Evolutionary conservation across 1,140 invertebrate genomes (phyloP), one percentile per base, ranked within the genome.

Genomic region (Anastrepha obliqua): DNA sequence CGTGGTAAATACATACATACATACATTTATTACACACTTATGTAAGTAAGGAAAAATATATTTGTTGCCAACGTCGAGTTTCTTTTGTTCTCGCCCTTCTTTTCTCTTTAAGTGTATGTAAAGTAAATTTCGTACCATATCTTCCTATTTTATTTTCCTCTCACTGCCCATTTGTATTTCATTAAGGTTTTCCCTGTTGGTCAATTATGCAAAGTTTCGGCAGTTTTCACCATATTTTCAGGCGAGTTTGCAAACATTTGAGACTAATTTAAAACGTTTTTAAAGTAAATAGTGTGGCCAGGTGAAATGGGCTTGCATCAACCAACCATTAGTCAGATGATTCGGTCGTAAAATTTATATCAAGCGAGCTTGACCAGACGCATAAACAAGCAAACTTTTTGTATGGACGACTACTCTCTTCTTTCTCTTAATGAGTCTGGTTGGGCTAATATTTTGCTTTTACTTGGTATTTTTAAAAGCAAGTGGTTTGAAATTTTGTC

Each of bases 161-260:
- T 4, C 17, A 55, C 20, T n/a, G 47, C n/a, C 74, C 44, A 81
- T 81, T 81, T 81, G 74, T 17, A 81, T 81, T 81, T 81, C 74
- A 55, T 81, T 81, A 81, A 58, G 47, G 44, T 20, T 20, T 81
- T 51, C 74, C 74, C 74, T 13, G 47, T 81, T 81, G 74, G 74
- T 8, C 74, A 81, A 81, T 81, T 81, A 81, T 55, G 74, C 17
- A 55, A 81, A 81, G 9, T 81, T 55, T 51, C 20, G 74, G 74
- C 44, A 51, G n/a, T 81, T 81, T 81, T 81, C 74, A 55, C 74
- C 74, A 20, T 55, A n/a, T 42, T 81, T 20, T 55, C 74, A 9
- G 74, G 47, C 15, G 20, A 20, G n/a, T 81, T 81, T 81, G 74
- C 44, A 55, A 81, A 55, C 47, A 81, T 8, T 39, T 17, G 67